A percentile compares a stretch with the other conserved stretches of the same genome.
phyloP scores from a whole-genome alignment of 1,140 invertebrate species.

The Drosophila pectinifera region DNA sequence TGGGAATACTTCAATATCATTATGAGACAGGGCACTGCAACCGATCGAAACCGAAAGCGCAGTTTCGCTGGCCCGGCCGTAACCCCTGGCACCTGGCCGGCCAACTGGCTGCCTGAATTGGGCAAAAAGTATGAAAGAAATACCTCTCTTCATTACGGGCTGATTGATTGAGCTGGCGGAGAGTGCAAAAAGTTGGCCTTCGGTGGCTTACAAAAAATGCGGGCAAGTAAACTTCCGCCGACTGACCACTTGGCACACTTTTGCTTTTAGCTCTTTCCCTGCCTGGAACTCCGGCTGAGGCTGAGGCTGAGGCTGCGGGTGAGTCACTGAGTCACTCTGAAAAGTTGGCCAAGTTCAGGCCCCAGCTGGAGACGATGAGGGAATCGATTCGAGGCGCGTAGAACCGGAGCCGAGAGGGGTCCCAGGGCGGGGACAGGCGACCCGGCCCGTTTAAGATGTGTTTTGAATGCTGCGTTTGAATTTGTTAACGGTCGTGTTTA shows the following conservation, averaged over 20 bases:
- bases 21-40: slow-evolving; percentile 57
- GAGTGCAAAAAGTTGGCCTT: slow-evolving; percentile 67
- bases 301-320: slow-evolving; percentile 1
- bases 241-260: slow-evolving; percentile 78
- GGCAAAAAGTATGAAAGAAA: slow-evolving; percentile 17
- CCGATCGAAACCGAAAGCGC: slow-evolving; percentile 49
- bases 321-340: slow-evolving; percentile 53
- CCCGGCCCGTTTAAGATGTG: slow-evolving; percentile 23
- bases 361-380: slow-evolving; percentile 67
- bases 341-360: slow-evolving; percentile 77
- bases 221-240: slow-evolving; percentile 78
- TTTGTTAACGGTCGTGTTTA: slow-evolving; percentile 79
- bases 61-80: slow-evolving; percentile 35
- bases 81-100: slow-evolving; percentile 26
- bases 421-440: slow-evolving; percentile 13
- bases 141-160: slow-evolving; percentile 57
- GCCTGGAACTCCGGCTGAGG: slow-evolving; percentile 16
- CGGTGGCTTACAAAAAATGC: slow-evolving; percentile 66
- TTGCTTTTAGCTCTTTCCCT: slow-evolving; percentile 51
- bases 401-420: slow-evolving; percentile 15
- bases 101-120: slow-evolving; percentile 28
- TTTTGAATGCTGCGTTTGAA: slow-evolving; percentile 72
- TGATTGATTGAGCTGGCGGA: slow-evolving; percentile 71
- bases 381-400: slow-evolving; percentile 8
- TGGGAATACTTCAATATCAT: slow-evolving; percentile 50